Conservation (phyloP, 2,797 vertebrate species). For the Phoebastria nigripes region DNA sequence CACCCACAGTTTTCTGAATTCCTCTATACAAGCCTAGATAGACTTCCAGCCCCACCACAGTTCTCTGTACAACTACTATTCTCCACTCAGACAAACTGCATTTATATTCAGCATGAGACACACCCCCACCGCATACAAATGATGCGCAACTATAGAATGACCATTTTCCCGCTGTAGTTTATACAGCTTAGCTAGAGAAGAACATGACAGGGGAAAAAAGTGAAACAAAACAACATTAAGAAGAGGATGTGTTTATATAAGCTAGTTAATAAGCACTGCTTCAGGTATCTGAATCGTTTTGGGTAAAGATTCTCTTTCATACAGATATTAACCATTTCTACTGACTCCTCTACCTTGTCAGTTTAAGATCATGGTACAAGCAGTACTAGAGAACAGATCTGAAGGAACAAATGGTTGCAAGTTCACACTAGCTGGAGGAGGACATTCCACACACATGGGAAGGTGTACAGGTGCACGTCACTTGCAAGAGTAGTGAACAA, state of each 20-base stretch:
- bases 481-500: not conserved
- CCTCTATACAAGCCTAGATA: not conserved
- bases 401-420: not conserved
- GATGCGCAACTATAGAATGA: not conserved
- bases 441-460: not conserved
- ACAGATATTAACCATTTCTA: not conserved
- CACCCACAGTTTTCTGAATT: not conserved
- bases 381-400: not conserved
- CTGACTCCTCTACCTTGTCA: not conserved
- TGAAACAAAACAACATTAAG: not conserved
- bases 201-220: not conserved
- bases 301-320: not conserved
- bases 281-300: rapidly evolving
- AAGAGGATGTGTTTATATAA: not conserved
- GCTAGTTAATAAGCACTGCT: not conserved
- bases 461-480: not conserved
- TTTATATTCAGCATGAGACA: not conserved
- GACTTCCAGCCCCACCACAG: not conserved
- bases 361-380: not conserved
- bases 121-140: rapidly evolving
- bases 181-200: not conserved
- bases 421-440: not conserved
- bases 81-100: not conserved
- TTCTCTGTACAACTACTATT: not conserved
- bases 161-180: not conserved